phyloP scores from a whole-genome alignment of 2,113 vertebrate genomes.

The Hemichromis elongatus region DNA sequence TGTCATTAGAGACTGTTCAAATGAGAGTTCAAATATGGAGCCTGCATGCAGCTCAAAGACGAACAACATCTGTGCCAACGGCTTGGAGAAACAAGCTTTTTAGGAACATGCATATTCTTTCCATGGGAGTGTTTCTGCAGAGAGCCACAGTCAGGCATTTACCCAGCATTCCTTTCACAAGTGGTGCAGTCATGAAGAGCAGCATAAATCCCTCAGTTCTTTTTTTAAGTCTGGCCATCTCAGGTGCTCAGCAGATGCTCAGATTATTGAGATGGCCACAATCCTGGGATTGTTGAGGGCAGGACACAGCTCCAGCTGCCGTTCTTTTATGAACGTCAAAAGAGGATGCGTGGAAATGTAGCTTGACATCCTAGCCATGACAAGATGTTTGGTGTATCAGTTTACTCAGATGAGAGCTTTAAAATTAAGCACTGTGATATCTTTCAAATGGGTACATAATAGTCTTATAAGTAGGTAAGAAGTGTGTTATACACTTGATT shows the following conservation, averaged over 20 bases:
- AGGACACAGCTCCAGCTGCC: slow-evolving; percentile 2
- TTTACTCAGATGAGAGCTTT: background rate
- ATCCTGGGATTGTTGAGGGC: slow-evolving; percentile 38
- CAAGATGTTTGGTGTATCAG: background rate
- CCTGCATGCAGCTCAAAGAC: background rate
- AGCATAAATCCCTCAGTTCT: slow-evolving; percentile 19
- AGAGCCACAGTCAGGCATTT: background rate
- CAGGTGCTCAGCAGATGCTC: slow-evolving; percentile 54
- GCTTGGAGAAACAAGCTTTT: background rate
- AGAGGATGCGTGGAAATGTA: background rate
- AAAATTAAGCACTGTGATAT: background rate
- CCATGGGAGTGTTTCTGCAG: background rate
- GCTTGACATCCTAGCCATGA: background rate
- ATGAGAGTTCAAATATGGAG: slow-evolving; percentile 29
- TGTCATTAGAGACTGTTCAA: background rate
- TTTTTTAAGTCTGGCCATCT: slow-evolving; percentile 37
- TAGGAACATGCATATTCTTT: slow-evolving; percentile 1
- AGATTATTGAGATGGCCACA: slow-evolving; percentile 35
- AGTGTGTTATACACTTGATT: background rate
- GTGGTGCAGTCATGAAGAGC: slow-evolving; percentile 3
- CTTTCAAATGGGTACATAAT: background rate
- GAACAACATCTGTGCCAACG: background rate
- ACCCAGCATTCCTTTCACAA: slow-evolving; percentile 14
- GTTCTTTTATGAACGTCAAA: slow-evolving; percentile 3
- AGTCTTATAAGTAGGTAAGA: background rate